Evolutionary conservation across 2,113 vertebrate genomes (phyloP), one percentile per base, ranked within the genome.

Genomic region (Machaerirhynchus nigripectus): DNA sequence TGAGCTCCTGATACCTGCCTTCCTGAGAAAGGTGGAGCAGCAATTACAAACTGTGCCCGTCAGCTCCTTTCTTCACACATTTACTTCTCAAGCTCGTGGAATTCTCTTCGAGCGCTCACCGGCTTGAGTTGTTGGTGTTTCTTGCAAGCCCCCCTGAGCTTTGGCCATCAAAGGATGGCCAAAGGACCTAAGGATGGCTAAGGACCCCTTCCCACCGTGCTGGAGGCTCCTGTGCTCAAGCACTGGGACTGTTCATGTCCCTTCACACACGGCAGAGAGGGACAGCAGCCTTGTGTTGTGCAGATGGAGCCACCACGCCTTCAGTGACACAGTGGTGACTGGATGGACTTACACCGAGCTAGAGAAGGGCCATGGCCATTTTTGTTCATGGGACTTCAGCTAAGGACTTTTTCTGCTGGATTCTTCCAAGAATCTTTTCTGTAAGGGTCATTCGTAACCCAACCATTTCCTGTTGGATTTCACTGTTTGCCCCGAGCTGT

Each of bases 91-190:
- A 44, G 26, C 5, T n/a, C 5, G 2, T 30, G 21, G 35, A 35
- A 64, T 52, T 64, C 5, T 49, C 49, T 75, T 55, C 27, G 13
- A 14, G 18, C 18, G 10, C 15, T 42, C 61, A 52, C 24, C 64
- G 11, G 50, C 6, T 1, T 33, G 39, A 33, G 10, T 5, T 56
- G 42, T 1, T 10, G 5, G 14, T 31, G 80, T 79, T 92, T 63
- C 68, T 71, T 2, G 0, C 37, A 73, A 35, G 2, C 3, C 4
- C 4, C 7, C 2, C 18, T 13, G 4, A 42, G 2, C 19, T 67
- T 61, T 60, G 60, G 10, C 31, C 18, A 26, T 42, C 46, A n/a
- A n/a, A n/a, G n/a, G n/a, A n/a, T n/a, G n/a, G n/a, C n/a, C n/a
- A n/a, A n/a, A n/a, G n/a, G n/a, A n/a, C n/a, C n/a, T n/a, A n/a